A percentile compares a stretch with the other conserved stretches of the same genome.
Evolutionary conservation across 92 coral and sea anemone species (phyloP).

Genomic region (Galaxea fascicularis): DNA sequence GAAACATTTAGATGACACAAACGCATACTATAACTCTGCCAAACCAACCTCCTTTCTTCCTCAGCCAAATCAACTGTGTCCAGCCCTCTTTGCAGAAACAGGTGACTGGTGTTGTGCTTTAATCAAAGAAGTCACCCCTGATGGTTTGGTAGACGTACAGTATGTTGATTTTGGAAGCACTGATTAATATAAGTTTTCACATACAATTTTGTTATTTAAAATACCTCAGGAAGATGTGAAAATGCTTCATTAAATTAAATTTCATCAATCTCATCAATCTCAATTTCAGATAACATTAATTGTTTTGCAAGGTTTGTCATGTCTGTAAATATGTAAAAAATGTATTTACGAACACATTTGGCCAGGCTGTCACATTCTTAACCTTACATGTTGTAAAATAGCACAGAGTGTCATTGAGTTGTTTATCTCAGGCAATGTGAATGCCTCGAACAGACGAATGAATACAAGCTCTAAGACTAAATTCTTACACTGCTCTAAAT

Average conservation of each 20-base stretch:
- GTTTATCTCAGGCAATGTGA: constrained; percentile 1
- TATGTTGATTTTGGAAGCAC: no score
- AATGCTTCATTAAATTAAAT: neutral
- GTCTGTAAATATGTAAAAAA: constrained; percentile 9
- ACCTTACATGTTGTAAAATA: neutral
- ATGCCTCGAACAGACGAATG: no score
- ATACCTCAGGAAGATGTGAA: neutral
- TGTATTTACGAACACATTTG: constrained; percentile 3
- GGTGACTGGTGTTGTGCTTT: no score
- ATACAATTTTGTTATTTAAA: neutral
- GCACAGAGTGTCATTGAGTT: constrained; percentile 14
- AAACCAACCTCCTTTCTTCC: no score
- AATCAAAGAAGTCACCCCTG: no score
- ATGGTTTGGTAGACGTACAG: no score
- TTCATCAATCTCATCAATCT: constrained; percentile 4
- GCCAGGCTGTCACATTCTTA: neutral
- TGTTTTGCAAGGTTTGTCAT: constrained; percentile 1
- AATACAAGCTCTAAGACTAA: no score
- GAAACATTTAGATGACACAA: no score
- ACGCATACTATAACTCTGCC: no score
- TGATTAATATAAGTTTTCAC: neutral
- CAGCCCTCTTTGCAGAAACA: no score
- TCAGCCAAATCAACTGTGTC: no score
- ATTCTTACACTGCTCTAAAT: no score
- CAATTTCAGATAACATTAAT: constrained; percentile 10